phyloP scores from a whole-genome alignment of 2,797 vertebrate genomes.

The Craterocephalus amniculus region DNA sequence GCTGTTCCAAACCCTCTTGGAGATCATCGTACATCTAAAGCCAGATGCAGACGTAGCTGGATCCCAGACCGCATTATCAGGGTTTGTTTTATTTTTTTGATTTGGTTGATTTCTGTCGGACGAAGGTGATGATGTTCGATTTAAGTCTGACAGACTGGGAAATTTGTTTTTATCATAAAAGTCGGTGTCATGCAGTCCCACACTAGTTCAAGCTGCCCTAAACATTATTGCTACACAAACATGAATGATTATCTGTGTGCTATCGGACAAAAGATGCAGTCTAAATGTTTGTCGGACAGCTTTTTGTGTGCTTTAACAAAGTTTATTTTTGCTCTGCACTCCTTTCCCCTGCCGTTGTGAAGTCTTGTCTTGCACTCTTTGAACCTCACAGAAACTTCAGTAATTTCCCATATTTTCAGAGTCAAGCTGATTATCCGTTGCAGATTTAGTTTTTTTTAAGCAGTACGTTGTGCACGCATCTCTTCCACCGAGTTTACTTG shows the following conservation, averaged over 20 bases:
- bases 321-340: neutral
- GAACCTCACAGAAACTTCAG: neutral
- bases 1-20: too few species aligned
- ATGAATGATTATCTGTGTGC: neutral
- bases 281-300: neutral
- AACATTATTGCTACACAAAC: neutral
- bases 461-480: too few species aligned
- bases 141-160: neutral
- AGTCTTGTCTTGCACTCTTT: neutral
- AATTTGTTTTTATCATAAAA: neutral
- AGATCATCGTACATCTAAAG: too few species aligned
- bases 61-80: too few species aligned
- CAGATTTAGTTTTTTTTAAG: too few species aligned
- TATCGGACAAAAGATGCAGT: neutral
- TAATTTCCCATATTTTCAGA: too few species aligned
- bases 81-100: neutral
- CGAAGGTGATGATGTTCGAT: neutral
- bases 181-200: neutral
- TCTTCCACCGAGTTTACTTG: too few species aligned
- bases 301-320: neutral
- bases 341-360: neutral
- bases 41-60: too few species aligned
- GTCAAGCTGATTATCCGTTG: too few species aligned
- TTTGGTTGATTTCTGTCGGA: too few species aligned
- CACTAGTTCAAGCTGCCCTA: neutral